These are phyloP conservation scores for Chromoteleia sp. DNA, from an alignment of 2,888 invertebrate genomes.

Conservation along the genomic window DNA sequence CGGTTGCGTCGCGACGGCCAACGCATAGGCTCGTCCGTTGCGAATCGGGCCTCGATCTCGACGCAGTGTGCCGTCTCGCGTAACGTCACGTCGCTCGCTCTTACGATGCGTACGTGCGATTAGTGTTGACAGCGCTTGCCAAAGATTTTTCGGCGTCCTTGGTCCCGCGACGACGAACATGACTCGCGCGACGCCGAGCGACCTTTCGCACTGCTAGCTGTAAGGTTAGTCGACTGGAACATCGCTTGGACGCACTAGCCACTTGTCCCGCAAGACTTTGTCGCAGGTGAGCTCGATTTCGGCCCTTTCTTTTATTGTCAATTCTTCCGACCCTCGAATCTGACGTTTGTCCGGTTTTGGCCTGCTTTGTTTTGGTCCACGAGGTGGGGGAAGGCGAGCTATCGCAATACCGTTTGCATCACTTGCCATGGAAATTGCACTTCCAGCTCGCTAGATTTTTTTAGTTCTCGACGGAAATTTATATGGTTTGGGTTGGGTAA, in stretches of 20 bases:
- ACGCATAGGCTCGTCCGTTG: background rate
- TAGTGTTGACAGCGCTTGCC: slow-evolving; percentile 23
- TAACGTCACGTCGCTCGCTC: slow-evolving; percentile 36
- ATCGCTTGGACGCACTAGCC: background rate
- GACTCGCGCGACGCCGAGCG: slow-evolving; percentile 41
- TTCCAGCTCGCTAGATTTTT: no score
- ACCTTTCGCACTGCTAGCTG: slow-evolving; percentile 31
- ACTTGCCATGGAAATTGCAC: no score
- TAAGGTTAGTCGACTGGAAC: slow-evolving; percentile 47
- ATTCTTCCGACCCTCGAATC: no score
- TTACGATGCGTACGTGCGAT: slow-evolving; percentile 4
- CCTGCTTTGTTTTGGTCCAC: no score
- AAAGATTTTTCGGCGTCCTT: slow-evolving; percentile 29
- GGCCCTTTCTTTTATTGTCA: no score
- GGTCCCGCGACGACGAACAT: slow-evolving; percentile 36
- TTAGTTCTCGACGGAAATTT: no score
- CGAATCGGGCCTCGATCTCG: background rate
- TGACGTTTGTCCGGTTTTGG: no score
- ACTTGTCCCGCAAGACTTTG: slow-evolving; percentile 6
- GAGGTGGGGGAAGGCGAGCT: no score
- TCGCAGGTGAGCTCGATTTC: slow-evolving; percentile 21
- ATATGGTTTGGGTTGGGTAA: no score
- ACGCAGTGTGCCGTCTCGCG: background rate
- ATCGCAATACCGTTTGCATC: no score
- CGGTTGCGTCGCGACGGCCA: background rate